Base-by-base conservation (phyloP, 1,140 invertebrate genomes). In the Drosophila navojoa region DNA sequence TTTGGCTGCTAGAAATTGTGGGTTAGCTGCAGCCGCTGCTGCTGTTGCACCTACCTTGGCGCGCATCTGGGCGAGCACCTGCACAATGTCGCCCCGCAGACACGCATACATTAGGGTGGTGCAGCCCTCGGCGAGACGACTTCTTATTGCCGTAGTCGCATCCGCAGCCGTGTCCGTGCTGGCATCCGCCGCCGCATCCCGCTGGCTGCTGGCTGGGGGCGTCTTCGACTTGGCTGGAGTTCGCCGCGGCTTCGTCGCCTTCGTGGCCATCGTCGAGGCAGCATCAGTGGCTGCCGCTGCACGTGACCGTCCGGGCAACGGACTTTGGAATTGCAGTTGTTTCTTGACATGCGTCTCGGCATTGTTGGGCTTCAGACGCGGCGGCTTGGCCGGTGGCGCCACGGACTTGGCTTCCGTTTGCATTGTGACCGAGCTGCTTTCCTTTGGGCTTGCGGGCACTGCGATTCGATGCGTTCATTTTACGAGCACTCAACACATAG, bases 91-190 rank as follows among this genome's bases (percentile, higher is more conserved):
- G 77, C 94, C 94, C 91, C 97, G 96, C 92, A 97, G 97, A 90
- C 97, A 97, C 77, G 97, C 97, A 92, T 97, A 96, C 97, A 98
- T 98, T 82, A 98, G 94, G 58, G 95, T 94, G 57, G 96, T 96
- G 85, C 94, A 94, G 76, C 94, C 94, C 74, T 94, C 93, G 64
- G 92, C 92, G 71, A 94, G 89, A 72, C 91, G 91, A 61, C 15
- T 84, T 85, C 81, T 87, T 75, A 73, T 66, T 29, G 68, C 58
- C 11, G 54, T n/a, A 29, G n/a, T 67, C 35, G 68, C 77, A 47
- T 32, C 59, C 54, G 66, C 10, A 62, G 44, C 29, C 47, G 64
- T 5, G 6, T 10, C 19, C 19, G 19, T 22, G 19, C 19, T 22
- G 2, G 19, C 19, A 22, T 55, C 38, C 10, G 44, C 11, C 5